Conservation (phyloP, 2,113 vertebrate genomes). For the Apeltes quadracus region DNA sequence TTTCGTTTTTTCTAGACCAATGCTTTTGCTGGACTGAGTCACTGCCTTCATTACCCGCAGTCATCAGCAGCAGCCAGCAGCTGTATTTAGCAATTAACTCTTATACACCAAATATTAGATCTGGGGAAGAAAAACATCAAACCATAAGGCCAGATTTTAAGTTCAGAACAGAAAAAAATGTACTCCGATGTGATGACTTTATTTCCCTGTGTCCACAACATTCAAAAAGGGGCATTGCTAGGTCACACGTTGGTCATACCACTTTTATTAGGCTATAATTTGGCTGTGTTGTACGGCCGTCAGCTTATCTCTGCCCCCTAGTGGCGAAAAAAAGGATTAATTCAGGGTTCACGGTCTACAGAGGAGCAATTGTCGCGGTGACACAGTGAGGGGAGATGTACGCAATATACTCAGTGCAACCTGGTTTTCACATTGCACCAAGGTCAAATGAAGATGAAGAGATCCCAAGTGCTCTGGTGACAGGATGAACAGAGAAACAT, state of each 20-base stretch:
- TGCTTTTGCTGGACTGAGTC: neutral
- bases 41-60: neutral
- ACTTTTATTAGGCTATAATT: neutral
- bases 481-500: constrained; percentile 38
- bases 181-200: neutral
- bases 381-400: constrained; percentile 34
- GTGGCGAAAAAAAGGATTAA: constrained; percentile 14
- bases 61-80: neutral
- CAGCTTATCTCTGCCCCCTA: constrained; percentile 41
- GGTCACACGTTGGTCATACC: neutral
- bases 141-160: neutral
- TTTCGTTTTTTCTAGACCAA: constrained; percentile 2
- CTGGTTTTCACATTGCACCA: constrained; percentile 63
- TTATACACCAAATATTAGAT: neutral
- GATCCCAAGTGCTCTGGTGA: constrained; percentile 53
- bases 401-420: constrained; percentile 40
- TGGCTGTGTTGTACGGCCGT: neutral
- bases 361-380: constrained; percentile 4
- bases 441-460: constrained; percentile 66
- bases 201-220: neutral
- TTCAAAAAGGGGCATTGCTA: neutral
- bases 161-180: neutral
- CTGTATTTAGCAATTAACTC: neutral
- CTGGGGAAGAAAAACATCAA: neutral
- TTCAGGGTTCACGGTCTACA: constrained; percentile 17